Evolutionary conservation across 2,113 vertebrate genomes (phyloP).

Genomic region (Forbesichthys agassizii): DNA sequence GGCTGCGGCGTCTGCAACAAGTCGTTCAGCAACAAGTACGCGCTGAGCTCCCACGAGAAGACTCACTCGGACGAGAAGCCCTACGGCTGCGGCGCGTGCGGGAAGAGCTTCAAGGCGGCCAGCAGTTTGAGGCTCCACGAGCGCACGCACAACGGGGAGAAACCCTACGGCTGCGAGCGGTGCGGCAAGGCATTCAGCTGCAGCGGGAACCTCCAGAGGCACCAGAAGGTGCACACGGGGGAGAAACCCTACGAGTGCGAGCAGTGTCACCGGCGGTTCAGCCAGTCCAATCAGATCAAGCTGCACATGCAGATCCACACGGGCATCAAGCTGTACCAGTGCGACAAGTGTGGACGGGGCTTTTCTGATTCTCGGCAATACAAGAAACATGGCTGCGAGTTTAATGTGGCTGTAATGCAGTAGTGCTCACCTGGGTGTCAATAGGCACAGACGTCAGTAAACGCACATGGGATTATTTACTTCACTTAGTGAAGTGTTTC

Average conservation of each 20-base stretch:
- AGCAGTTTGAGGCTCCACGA: too few species aligned
- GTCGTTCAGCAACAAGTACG: conserved; percentile 59
- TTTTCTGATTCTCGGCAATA: conserved; percentile 71
- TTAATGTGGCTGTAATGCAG: too few species aligned
- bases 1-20: conserved; percentile 76
- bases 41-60: conserved; percentile 59
- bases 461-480: too few species aligned
- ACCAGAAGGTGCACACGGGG: conserved; percentile 66
- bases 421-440: too few species aligned
- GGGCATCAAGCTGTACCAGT: conserved; percentile 64
- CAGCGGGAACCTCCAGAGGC: conserved; percentile 63
- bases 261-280: conserved; percentile 55
- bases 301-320: conserved; percentile 74
- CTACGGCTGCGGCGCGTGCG: too few species aligned
- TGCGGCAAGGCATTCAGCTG: conserved; percentile 64
- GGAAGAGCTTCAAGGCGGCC: too few species aligned
- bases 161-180: conserved; percentile 56
- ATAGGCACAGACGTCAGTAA: too few species aligned
- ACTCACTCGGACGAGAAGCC: too few species aligned
- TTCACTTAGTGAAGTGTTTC: too few species aligned
- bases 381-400: conserved; percentile 63
- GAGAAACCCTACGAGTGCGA: conserved; percentile 64
- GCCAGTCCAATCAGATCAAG: conserved; percentile 72
- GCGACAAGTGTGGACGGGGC: conserved; percentile 50
- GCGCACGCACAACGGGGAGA: conserved; percentile 62